Percentiles rank a stretch among this genome's conserved stretches.
phyloP scores from a whole-genome alignment of 1,140 invertebrate genomes.

The Adelges cooleyi region DNA sequence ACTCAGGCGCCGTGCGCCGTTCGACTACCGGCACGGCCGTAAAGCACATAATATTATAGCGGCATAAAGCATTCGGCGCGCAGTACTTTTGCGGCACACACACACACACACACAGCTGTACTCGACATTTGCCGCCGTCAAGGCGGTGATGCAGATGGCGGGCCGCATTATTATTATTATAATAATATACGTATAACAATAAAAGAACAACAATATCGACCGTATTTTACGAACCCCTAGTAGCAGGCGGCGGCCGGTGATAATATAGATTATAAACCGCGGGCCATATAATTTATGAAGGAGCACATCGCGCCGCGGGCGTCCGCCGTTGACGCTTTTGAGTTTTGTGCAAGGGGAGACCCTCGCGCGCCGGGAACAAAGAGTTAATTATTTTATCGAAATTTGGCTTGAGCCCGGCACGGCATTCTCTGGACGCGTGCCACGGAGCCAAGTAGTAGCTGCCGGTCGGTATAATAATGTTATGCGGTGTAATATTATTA shows the following conservation, averaged over 20 bases:
- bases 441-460: neutral
- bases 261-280: constrained; percentile 3
- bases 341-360: neutral
- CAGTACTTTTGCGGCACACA: too few relatives aligned
- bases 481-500: too few relatives aligned
- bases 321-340: neutral
- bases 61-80: too few relatives aligned
- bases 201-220: neutral
- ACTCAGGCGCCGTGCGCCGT: too few relatives aligned
- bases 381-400: constrained; percentile 14
- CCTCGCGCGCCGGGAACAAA: neutral
- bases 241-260: constrained; percentile 5
- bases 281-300: neutral
- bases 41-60: too few relatives aligned
- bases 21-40: too few relatives aligned
- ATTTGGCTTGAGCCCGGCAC: neutral
- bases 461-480: too few relatives aligned
- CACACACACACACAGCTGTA: neutral
- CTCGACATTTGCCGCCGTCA: neutral
- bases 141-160: neutral
- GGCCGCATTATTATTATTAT: neutral
- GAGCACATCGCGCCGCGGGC: neutral
- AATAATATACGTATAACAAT: neutral
- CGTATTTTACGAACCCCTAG: constrained; percentile 2
- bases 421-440: constrained; percentile 7